Conservation (phyloP, 2,797 vertebrate species). For the Miichthys miiuy region DNA sequence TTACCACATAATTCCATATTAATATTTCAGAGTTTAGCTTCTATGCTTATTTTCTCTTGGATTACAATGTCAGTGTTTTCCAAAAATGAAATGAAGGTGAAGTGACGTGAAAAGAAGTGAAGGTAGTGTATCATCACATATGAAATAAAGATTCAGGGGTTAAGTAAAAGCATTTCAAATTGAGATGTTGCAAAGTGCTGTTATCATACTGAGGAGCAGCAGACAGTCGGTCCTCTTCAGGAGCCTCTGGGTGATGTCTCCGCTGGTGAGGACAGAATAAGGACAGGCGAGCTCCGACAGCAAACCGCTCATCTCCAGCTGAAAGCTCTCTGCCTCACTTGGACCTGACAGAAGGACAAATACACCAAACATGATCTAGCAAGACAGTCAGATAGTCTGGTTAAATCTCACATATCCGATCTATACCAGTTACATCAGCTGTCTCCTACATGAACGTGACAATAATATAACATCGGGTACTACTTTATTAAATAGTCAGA, state of each 20-base stretch:
- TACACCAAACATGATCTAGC: background rate
- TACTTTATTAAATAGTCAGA: no score
- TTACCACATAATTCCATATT: no score
- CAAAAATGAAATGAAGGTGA: background rate
- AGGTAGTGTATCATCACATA: background rate
- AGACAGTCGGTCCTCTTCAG: slow-evolving; percentile 92
- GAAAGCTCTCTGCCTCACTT: slow-evolving; percentile 94
- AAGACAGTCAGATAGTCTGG: background rate
- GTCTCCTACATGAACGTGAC: background rate
- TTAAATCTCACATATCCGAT: background rate
- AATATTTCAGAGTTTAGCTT: no score
- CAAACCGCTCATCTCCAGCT: slow-evolving; percentile 96
- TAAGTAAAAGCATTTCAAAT: background rate
- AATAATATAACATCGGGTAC: background rate
- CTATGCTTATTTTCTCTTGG: background rate
- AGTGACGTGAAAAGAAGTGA: background rate
- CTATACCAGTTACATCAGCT: background rate
- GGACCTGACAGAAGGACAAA: slow-evolving; percentile 83
- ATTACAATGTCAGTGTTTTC: background rate
- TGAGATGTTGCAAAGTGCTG: background rate
- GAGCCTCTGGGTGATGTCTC: slow-evolving; percentile 93
- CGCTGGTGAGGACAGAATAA: slow-evolving; percentile 89
- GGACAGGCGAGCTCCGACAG: slow-evolving; percentile 95
- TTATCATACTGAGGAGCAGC: slow-evolving; percentile 92
- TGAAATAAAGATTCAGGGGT: background rate